Evolutionary conservation across 2,113 vertebrate genomes (phyloP).

Genomic region (Melanocharis versteri): DNA sequence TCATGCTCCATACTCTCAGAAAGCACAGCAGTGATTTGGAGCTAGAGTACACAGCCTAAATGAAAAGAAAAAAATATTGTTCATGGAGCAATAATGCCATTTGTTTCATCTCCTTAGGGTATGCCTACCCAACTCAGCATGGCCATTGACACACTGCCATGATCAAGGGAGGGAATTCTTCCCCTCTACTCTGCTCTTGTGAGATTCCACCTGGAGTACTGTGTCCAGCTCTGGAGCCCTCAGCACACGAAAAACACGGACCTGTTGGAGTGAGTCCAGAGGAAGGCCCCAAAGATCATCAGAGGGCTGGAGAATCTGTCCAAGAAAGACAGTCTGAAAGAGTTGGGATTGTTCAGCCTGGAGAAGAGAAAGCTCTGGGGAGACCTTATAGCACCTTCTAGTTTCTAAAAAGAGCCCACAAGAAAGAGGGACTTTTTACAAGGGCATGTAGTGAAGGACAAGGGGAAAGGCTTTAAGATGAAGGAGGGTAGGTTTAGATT

Average conservation of each 20-base stretch:
- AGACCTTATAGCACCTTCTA: not conserved
- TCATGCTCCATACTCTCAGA: not conserved
- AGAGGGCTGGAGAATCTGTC: not conserved
- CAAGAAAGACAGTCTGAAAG: not conserved
- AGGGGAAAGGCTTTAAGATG: not conserved
- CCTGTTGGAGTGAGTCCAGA: rapidly evolving
- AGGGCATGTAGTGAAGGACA: not conserved
- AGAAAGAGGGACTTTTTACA: not conserved
- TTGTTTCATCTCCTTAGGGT: not conserved
- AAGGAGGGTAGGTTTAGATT: not conserved
- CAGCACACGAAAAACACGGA: not conserved
- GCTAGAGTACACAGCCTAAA: not conserved
- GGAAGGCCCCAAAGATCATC: not conserved
- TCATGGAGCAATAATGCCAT: not conserved
- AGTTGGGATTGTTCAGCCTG: not conserved
- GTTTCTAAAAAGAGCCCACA: not conserved
- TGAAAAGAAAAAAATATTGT: not conserved
- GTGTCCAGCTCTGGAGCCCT: not conserved
- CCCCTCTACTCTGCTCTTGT: not conserved
- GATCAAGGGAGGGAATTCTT: not conserved
- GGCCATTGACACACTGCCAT: not conserved
- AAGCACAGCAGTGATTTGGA: not conserved
- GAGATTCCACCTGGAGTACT: not conserved
- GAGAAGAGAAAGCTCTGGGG: not conserved
- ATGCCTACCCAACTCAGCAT: not conserved